Base-by-base conservation (phyloP, 2,113 vertebrate genomes). In the Oreochromis tanganicae region DNA sequence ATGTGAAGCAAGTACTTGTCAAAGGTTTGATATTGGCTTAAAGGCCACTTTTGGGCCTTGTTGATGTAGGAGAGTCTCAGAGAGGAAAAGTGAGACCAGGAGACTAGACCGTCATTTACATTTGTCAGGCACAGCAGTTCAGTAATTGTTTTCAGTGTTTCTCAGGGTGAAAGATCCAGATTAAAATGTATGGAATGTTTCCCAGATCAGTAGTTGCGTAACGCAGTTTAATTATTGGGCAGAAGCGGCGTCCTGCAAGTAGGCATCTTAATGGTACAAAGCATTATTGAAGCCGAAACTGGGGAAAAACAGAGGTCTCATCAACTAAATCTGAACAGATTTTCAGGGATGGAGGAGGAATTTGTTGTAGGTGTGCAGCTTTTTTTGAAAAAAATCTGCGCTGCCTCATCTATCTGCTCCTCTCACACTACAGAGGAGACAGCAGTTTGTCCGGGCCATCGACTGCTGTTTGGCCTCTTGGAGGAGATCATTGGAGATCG, bases 401-500 rank as follows among this genome's bases (percentile, higher is more conserved):
- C 50, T 16, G 10, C 71, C 81, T 82, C 55, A 32, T 73, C 14
- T 13, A 34, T 57, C 54, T 57, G 71, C 61, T 41, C 82, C 79
- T 81, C 61, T 71, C 32, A 16, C 38, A 66, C 85, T 85, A 17
- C 29, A 82, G 84, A 83, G 86, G 85, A 90, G 84, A 61, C 78
- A 71, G 82, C 48, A 24, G 57, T 86, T 87, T 86, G 81, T 85
- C 46, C 3, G 13, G 6, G 19, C 59, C 83, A 91, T 93, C 81
- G 86, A 92, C 91, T 81, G 85, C 41, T 29, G 79, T 73, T 89
- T 85, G 90, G 90, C 87, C 88, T n/a, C 84, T 55, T 46, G 87
- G 55, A 80, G 88, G 82, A 89, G 78, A 93, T 92, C 82, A 85
- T 87, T 55, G 78, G 84, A 87, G 87, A 91, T 95, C 88, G 56